Evolutionary conservation across 2,113 vertebrate species (phyloP).

Genomic region (Canis aureus): DNA sequence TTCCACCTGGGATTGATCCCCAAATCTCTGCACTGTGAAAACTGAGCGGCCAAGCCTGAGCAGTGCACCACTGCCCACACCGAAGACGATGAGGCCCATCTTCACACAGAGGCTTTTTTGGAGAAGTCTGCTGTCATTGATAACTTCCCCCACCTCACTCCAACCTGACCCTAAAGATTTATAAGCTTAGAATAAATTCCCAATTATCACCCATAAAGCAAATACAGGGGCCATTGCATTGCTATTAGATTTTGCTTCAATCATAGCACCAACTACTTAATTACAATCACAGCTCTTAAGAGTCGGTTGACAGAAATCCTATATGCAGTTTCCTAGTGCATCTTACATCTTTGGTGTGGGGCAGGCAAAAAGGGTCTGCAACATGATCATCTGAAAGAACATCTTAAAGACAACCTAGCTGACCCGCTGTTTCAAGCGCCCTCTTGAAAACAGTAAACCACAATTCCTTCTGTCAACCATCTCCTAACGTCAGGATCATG

Average conservation of each 20-base stretch:
- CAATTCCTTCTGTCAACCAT: not conserved
- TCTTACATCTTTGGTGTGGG: constrained; percentile 72
- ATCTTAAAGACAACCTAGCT: not conserved
- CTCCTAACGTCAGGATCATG: not conserved
- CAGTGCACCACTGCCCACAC: not conserved
- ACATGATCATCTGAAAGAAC: not conserved
- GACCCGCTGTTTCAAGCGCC: not conserved
- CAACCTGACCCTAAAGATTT: not conserved
- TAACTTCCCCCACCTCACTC: not conserved
- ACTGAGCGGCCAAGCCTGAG: not conserved
- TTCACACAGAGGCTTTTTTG: not conserved
- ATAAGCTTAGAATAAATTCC: not conserved
- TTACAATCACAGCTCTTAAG: constrained; percentile 14
- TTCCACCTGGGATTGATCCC: not conserved
- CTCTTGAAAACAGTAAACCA: not conserved
- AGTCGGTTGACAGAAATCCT: not conserved
- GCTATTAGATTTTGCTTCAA: not conserved
- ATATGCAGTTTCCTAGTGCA: not conserved
- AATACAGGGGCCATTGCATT: not conserved
- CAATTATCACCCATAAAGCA: not conserved
- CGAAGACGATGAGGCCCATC: not conserved
- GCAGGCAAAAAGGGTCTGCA: not conserved
- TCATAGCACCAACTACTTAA: constrained; percentile 48
- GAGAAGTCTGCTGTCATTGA: not conserved
- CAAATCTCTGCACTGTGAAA: not conserved